Base-by-base conservation (phyloP, 2,113 vertebrate genomes). In the Clarias macrocephalus region DNA sequence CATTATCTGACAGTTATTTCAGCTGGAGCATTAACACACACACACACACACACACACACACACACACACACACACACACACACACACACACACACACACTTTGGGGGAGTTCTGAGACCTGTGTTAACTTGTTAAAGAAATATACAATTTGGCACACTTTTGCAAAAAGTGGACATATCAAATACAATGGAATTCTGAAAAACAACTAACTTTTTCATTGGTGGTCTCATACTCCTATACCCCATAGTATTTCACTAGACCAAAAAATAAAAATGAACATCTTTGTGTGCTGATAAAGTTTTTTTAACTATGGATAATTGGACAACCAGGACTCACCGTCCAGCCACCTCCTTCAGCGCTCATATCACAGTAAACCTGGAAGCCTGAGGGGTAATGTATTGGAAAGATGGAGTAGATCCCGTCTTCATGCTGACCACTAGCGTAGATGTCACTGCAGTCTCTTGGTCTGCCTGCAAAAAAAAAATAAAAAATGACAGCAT, bases 281-380 rank as follows among this genome's bases (percentile, higher is more conserved):
- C 13, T 28, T 19, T 4, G 52, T 48, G 62, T 72, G 48, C 21
- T 70, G 30, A 60, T 21, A 30, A 59, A 28, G 54, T 70, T 18
- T 80, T 3, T 68, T 59, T 63, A 28, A 13, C 3, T 15, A n/a
- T 52, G 1, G 16, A 63, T 28, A 68, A 28, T 28, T 7, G 33
- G 59, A 56, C 65, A 83, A 37, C 15, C 5, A 37, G 48, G 52
- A n/a, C 97, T 96, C 91, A 97, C 97, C 93, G 96, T 97, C 97
- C 97, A 97, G 88, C 97, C 97, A 0, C 97, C 96, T 0, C 96
- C 96, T 0, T 97, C 96, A 0, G 96, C 95, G 0, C 89, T 95
- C 97, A 97, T 97, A 93, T 97, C 97, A 0, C 97, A 97, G 92
- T 95, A 97, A 89, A 97, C 97, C 94, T 96, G 97, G 94, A 97